A percentile compares a stretch with the other conserved stretches of the same genome.
phyloP scores from a whole-genome alignment of 2,113 vertebrate species.

The Plecturocebus donacophilus region DNA sequence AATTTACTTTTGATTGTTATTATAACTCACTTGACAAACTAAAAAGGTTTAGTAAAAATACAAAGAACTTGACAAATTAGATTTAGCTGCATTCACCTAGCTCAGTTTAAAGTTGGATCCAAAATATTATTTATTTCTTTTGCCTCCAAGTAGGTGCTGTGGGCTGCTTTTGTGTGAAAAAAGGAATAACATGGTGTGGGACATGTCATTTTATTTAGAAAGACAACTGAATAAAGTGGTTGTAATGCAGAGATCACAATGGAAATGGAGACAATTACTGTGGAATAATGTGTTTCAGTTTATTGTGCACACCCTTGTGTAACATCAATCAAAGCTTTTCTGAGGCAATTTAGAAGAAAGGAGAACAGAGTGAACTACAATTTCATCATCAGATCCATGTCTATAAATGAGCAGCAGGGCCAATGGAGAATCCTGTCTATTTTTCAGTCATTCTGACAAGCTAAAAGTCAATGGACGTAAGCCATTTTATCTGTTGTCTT shows the following conservation, averaged over 20 bases:
- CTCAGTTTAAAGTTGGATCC: not conserved
- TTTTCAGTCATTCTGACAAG: conserved; percentile 8
- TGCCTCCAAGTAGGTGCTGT: not conserved
- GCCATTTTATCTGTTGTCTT: not conserved
- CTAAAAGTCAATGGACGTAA: not conserved
- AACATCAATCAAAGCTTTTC: conserved; percentile 7
- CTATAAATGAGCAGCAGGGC: not conserved
- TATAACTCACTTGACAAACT: not conserved
- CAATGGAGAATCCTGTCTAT: not conserved
- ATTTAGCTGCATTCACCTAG: not conserved
- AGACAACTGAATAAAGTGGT: conserved; percentile 1
- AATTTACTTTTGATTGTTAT: not conserved
- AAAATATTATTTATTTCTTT: not conserved
- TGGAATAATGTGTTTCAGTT: not conserved
- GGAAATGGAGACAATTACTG: not conserved
- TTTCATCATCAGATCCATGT: not conserved
- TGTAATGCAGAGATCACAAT: not conserved
- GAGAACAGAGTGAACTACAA: not conserved
- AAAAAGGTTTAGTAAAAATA: not conserved
- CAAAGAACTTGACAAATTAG: not conserved
- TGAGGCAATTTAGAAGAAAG: conserved; percentile 29
- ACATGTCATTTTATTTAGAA: not conserved
- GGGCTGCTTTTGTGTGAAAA: not conserved
- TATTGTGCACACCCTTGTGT: not conserved
- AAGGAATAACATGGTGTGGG: not conserved